Percentiles rank a stretch among this genome's conserved stretches.
Evolutionary conservation across 1,140 invertebrate genomes (phyloP).

Genomic region (Arctopsyche grandis): DNA sequence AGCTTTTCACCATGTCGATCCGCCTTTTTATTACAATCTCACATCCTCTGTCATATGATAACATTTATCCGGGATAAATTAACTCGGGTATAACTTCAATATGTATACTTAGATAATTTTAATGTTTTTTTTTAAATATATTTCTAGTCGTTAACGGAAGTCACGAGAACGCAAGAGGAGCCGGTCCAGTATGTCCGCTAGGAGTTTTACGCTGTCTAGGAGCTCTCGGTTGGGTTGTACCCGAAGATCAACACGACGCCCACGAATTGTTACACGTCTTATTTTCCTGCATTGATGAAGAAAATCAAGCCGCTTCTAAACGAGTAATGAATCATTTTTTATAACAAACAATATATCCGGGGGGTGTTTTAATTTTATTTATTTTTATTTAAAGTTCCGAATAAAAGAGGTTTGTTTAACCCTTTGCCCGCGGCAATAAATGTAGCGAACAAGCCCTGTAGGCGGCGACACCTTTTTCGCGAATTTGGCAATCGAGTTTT

Average conservation of each 20-base stretch:
- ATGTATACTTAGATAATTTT: too few species aligned
- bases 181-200: slow-evolving; percentile 74
- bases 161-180: slow-evolving; percentile 73
- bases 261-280: slow-evolving; percentile 91
- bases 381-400: not conserved
- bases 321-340: slow-evolving; percentile 63
- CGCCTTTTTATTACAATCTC: too few species aligned
- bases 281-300: slow-evolving; percentile 86
- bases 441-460: too few species aligned
- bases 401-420: not conserved
- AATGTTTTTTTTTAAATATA: not conserved
- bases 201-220: slow-evolving; percentile 81
- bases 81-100: too few species aligned
- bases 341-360: too few species aligned
- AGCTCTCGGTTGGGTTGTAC: slow-evolving; percentile 83
- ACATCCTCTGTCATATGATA: too few species aligned
- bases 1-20: too few species aligned
- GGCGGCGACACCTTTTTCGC: too few species aligned
- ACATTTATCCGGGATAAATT: too few species aligned
- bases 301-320: slow-evolving; percentile 69
- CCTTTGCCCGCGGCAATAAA: too few species aligned
- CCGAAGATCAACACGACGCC: slow-evolving; percentile 91
- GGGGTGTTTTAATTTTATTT: not conserved
- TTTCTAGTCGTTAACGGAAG: slow-evolving; percentile 79
- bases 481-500: too few species aligned